Conservation (phyloP, 2,113 vertebrate genomes). For the Fukomys damarensis region DNA sequence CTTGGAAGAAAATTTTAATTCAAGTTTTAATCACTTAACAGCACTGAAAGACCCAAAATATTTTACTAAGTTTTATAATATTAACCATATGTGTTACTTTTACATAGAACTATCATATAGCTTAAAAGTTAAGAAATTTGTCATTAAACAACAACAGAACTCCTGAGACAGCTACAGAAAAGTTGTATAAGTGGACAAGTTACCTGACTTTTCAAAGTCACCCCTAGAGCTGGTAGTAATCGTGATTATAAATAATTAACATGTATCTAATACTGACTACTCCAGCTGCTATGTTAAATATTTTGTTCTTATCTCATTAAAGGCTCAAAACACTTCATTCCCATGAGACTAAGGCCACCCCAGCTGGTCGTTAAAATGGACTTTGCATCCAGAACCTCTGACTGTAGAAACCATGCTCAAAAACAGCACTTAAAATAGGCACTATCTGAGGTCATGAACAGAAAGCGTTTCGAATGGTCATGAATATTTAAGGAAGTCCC, state of each 20-base stretch:
- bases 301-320: slow-evolving; percentile 23
- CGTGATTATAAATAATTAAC: neutral
- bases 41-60: neutral
- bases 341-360: neutral
- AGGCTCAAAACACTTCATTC: neutral
- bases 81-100: neutral
- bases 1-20: neutral
- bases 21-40: neutral
- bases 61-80: neutral
- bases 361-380: neutral
- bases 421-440: neutral
- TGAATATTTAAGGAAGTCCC: neutral
- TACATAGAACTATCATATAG: neutral
- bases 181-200: neutral
- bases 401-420: neutral
- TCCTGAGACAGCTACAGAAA: neutral
- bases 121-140: neutral
- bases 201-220: neutral
- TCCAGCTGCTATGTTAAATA: neutral
- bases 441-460: neutral
- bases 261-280: neutral
- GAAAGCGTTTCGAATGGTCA: neutral
- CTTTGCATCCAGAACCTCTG: neutral
- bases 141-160: neutral
- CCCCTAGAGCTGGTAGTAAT: neutral